Evolutionary conservation across 1,140 invertebrate species (phyloP).

Genomic region (Drosophila mauritiana): DNA sequence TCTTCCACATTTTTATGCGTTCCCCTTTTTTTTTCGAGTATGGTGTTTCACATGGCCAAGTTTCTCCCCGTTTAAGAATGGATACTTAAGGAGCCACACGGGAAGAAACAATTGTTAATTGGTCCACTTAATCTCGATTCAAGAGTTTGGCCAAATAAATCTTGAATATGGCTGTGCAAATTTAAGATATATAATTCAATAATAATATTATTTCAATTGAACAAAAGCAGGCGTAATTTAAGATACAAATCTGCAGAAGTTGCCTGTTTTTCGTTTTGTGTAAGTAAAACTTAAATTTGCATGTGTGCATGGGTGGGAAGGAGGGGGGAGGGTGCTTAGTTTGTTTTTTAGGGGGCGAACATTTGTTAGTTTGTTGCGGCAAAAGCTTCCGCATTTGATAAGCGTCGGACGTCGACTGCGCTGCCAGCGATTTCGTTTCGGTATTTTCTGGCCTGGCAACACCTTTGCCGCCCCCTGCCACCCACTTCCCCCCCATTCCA

Average conservation of each 20-base stretch:
- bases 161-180: no score
- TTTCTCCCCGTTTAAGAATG: conserved; percentile 6
- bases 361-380: conserved; percentile 47
- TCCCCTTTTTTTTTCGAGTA: conserved; percentile 7
- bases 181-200: no score
- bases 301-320: background rate
- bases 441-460: conserved; percentile 52
- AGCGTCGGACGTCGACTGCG: conserved; percentile 27
- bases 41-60: conserved; percentile 12
- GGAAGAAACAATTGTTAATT: conserved; percentile 1
- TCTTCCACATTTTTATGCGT: conserved; percentile 27
- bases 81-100: background rate
- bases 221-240: background rate
- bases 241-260: background rate
- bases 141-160: no score
- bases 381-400: conserved; percentile 78
- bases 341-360: conserved; percentile 1
- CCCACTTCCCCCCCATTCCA: background rate
- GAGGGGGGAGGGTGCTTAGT: no score
- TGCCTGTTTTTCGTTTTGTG: conserved; percentile 4
- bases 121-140: background rate
- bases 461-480: conserved; percentile 7
- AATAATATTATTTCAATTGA: no score
- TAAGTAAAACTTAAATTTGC: conserved; percentile 25
- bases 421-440: conserved; percentile 16